Evolutionary conservation across 2,888 invertebrate genomes (phyloP), one percentile per base, ranked within the genome.

Genomic region (Phaonia tiefii): DNA sequence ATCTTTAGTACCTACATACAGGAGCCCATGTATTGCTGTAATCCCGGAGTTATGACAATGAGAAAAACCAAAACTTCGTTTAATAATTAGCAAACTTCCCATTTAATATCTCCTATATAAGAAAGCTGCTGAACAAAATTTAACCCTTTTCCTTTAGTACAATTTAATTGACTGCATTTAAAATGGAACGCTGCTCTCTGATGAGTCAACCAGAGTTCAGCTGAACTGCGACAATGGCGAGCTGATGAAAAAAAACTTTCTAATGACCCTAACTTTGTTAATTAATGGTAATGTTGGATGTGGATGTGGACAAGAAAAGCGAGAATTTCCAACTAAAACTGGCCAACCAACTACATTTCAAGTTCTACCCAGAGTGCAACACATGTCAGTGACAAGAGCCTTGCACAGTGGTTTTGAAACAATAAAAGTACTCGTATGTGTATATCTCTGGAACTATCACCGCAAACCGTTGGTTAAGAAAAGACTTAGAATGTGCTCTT

Each of bases 251-350:
- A n/a, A 39, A 60, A 60, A 60, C 60, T 60, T 60, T 60, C 60
- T 60, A 60, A 60, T 60, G 60, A 60, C 60, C 60, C 60, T 60
- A 60, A 60, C 60, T 60, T 60, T 60, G 60, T 60, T 60, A 60
- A 60, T 60, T 60, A 60, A 60, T 60, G 60, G 60, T 60, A 60
- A 60, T 39, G 39, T 60, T 60, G 60, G 60, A 37, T 60, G 39
- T 60, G 60, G 37, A 39, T 39, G 60, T 5, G 37, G 20, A 20
- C 17, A 37, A 58, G 58, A 39, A 39, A 60, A 60, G 60, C 60
- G 60, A 39, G 20, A 60, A 60, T 17, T 39, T 31, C 58, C 37
- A 39, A 1, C 60, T 31, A 8, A 58, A n/a, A 58, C 37, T 13
- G n/a, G 15, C 1, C 20, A 26, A n/a, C 58, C 15, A 31, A 58